Percentiles rank a stretch among this genome's conserved stretches.
These are phyloP conservation scores for Chloropsis cyanopogon DNA, from an alignment of 2,113 vertebrate genomes.

Conservation along the genomic window DNA sequence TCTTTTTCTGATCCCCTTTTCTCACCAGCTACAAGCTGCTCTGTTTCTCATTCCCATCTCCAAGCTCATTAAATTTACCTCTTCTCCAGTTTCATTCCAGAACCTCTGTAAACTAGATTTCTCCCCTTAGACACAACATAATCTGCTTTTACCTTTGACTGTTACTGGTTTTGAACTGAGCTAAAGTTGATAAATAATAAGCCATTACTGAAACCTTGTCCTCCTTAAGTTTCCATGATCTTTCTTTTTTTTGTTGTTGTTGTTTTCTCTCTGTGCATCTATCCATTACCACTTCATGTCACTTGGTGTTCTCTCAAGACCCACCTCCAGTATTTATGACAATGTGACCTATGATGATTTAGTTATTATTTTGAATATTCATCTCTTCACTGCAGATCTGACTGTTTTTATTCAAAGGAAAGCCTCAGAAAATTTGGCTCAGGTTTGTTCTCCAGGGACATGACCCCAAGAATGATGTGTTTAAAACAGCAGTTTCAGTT, in stretches of 20 bases:
- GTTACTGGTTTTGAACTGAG: neutral
- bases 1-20: neutral
- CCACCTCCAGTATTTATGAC: neutral
- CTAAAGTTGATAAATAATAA: neutral
- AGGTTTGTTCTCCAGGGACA: neutral
- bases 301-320: neutral
- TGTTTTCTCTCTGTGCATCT: neutral
- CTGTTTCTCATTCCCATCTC: neutral
- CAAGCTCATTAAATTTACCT: neutral
- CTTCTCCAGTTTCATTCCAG: neutral
- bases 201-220: neutral
- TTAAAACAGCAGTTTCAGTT: neutral
- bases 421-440: neutral
- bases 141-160: neutral
- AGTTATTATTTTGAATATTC: constrained; percentile 14
- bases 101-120: neutral
- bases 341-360: neutral
- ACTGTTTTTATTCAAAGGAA: neutral
- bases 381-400: neutral
- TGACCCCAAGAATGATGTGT: neutral
- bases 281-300: neutral
- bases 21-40: neutral
- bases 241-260: neutral
- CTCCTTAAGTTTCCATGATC: neutral
- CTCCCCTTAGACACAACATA: neutral